Conservation (phyloP, 2,888 invertebrate species). For the Aethes cnicana region DNA sequence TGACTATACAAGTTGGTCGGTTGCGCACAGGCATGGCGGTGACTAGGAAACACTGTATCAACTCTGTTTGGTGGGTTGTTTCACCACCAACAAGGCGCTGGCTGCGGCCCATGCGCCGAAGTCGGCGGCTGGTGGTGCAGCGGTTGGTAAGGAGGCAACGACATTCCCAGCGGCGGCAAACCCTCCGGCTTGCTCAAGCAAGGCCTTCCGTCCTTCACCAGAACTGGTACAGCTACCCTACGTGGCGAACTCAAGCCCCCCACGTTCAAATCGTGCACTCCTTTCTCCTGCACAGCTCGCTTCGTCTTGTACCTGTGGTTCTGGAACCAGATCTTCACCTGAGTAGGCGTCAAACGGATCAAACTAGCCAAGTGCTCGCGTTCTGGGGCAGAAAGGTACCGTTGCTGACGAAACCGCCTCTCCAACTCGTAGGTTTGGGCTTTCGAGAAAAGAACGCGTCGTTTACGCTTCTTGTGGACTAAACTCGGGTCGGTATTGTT, state of each 20-base stretch:
- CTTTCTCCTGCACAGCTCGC: constrained; percentile 97
- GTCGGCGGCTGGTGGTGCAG: constrained; percentile 71
- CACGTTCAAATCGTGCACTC: constrained; percentile 85
- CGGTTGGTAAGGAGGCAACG: constrained; percentile 75
- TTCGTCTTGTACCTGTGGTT: constrained; percentile 99
- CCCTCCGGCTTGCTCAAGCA: constrained; percentile 86
- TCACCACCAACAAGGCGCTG: constrained; percentile 83
- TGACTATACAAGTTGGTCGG: too few relatives aligned
- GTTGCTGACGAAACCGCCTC: constrained; percentile 95
- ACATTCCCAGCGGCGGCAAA: constrained; percentile 71
- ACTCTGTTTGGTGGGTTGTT: constrained; percentile 31
- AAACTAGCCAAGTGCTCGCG: constrained; percentile 97
- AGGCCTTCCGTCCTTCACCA: constrained; percentile 97
- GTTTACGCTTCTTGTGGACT: constrained; percentile 93
- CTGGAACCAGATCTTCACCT: constrained; percentile 99
- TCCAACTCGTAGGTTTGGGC: constrained; percentile 98
- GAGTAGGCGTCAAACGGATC: constrained; percentile 97
- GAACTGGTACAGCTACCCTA: constrained; percentile 95
- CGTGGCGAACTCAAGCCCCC: constrained; percentile 91
- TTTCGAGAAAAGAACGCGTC: constrained; percentile 98
- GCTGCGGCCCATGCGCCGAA: constrained; percentile 62
- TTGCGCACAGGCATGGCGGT: constrained; percentile 42
- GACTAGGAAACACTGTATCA: constrained; percentile 65
- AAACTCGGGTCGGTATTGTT: constrained; percentile 71
- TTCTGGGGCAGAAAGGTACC: constrained; percentile 98